Evolutionary conservation across 30 jellyfish, hydroid and myxozoan species (phyloP), one percentile per base, ranked within the genome.

Genomic region (Hydractinia symbiolongicarpus): DNA sequence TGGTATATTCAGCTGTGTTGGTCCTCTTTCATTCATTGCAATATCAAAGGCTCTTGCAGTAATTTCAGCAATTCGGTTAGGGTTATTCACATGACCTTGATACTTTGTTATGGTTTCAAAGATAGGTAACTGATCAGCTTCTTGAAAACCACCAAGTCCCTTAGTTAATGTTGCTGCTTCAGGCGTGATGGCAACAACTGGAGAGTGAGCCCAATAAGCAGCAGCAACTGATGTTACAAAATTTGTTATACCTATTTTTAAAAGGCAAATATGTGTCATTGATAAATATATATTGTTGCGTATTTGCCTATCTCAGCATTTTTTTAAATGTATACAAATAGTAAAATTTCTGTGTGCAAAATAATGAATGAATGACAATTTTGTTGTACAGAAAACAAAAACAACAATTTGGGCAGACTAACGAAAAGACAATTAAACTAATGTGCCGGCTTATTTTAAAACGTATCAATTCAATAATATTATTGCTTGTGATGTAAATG

Each of bases 121-220:
- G 30, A 88, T 84, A 60, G 94, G 94, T 9, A 88, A 72, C 73
- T 88, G 96, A 64, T 88, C 94, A 1, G 95, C 94, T 72, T 88
- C 96, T 78, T 88, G 96, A 73, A 88, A 88, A 4, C 96, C 96
- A 15, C 96, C 96, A 9, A 88, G 82, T 8, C 96, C 96, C 79
- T 83, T 88, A 7, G 94, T 83, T 69, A 77, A 75, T 5, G 96
- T 88, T n/a, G 94, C 96, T 50, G 96, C 94, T 74, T 88, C 96
- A 6, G 96, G 96, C 44, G 96, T 88, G 70, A 88, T 79, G n/a
- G 77, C 86, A 74, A 88, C 96, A 17, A 88, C 96, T 5, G 96
- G 96, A 4, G 90, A 77, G 64, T 88, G 96, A 49, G 96, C 96
- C 96, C 96, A 88, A 81, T 88, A 88, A 4, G 96, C 96, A 9